Evolutionary conservation across 2,888 invertebrate genomes (phyloP).

Genomic region (Prenolepis imparis): DNA sequence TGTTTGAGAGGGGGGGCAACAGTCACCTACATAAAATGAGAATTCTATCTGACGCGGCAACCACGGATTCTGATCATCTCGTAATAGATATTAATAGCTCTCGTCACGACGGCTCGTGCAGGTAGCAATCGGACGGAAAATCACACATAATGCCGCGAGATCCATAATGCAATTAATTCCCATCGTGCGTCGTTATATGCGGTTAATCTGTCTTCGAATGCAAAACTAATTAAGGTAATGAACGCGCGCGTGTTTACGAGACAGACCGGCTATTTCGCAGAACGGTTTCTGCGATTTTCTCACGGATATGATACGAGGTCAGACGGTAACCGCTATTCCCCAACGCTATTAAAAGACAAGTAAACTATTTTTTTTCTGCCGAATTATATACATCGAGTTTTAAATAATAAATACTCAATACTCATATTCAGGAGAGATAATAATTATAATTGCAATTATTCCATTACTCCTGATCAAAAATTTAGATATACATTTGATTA

Average conservation of each 20-base stretch:
- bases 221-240: constrained; percentile 69
- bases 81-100: constrained; percentile 66
- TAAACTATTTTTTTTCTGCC: constrained; percentile 34
- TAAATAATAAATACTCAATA: constrained; percentile 27
- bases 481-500: constrained; percentile 32
- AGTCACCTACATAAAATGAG: constrained; percentile 30
- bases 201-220: constrained; percentile 55
- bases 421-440: constrained; percentile 6
- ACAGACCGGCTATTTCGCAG: constrained; percentile 21
- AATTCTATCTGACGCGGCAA: constrained; percentile 58
- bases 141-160: constrained; percentile 55
- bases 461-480: constrained; percentile 15
- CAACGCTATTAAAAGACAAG: constrained; percentile 43
- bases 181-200: constrained; percentile 50
- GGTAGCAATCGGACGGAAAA: constrained; percentile 66
- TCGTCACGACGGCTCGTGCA: constrained; percentile 56
- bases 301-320: constrained; percentile 56
- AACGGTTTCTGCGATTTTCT: constrained; percentile 59
- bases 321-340: constrained; percentile 47
- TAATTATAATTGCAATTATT: constrained; percentile 18
- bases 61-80: constrained; percentile 40
- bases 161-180: constrained; percentile 68
- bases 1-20: neutral
- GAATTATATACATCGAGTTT: constrained; percentile 13
- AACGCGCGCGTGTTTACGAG: constrained; percentile 48